Evolutionary conservation across 1,140 invertebrate species (phyloP), one percentile per base, ranked within the genome.

Genomic region (Condylostylus longicornis): DNA sequence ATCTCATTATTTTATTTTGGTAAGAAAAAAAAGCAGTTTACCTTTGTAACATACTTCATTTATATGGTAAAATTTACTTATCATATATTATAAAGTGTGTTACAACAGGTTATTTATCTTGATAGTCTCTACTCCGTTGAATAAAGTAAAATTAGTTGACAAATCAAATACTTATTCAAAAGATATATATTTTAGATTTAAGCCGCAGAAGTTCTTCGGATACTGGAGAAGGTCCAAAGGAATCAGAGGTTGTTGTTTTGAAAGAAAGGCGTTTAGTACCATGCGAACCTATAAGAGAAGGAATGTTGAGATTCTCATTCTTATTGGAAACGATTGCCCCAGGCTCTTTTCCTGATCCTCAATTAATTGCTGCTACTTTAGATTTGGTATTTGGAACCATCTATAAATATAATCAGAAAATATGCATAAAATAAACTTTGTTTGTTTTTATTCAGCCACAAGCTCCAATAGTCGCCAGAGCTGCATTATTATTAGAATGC

Each of bases 251-350:
- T 43, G 79, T 90, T 2, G 74, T 89, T 6, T 62, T 90, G 10
- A 87, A 88, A 59, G 82, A 90, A 50, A 67, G 85, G 22, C 75
- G 79, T 50, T 53, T 93, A 14, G 80, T 93, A 7, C 72, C 77
- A 18, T 71, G 74, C 1, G 66, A 71, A 32, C 69, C 79, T 0
- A 66, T 95, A 8, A 75, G 74, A 44, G 74, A 78, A 20, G 90
- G 91, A 12, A 80, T 91, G 64, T 62, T 78, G 18, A 65, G 88
- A 39, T 78, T 96, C 47, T 79, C 79, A 13, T 91, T 95, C 61
- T 62, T 98, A 5, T 57, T 98, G 38, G 93, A 98, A 61, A 90
- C 85, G 19, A 94, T 87, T 54, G 80, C 86, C 35, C 96, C 96
- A 8, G 95, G 95, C 12, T 75, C 82, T 2, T 77, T 97, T 29